Percentiles rank a stretch among this genome's conserved stretches.
These are phyloP conservation scores for Antitype chi DNA, from an alignment of 2,888 invertebrate species.

Conservation along the genomic window DNA sequence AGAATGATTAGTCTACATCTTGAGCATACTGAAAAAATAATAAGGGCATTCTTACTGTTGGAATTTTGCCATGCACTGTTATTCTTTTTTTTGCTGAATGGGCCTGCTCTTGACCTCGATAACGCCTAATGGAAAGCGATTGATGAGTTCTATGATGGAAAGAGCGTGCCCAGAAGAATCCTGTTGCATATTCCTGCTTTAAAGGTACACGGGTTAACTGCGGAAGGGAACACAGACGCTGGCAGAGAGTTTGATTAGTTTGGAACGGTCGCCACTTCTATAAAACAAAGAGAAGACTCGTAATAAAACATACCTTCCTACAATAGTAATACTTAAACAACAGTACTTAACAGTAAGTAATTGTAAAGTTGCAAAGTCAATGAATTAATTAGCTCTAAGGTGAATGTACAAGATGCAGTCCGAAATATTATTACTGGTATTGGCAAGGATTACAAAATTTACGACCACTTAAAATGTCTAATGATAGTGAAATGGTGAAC, in stretches of 20 bases:
- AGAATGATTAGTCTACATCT: too few relatives aligned
- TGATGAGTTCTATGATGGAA: too few relatives aligned
- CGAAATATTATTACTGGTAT: slow-evolving; percentile 16
- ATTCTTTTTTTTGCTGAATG: too few relatives aligned
- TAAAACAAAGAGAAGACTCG: background rate
- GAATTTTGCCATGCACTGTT: background rate
- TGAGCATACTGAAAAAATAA: background rate
- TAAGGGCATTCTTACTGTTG: background rate
- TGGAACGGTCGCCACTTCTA: too few relatives aligned
- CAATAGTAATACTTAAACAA: background rate
- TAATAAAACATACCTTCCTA: slow-evolving; percentile 8
- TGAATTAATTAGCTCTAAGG: slow-evolving; percentile 23
- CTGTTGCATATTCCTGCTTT: too few relatives aligned
- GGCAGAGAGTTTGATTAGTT: too few relatives aligned
- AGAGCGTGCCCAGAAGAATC: too few relatives aligned
- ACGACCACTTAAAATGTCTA: slow-evolving; percentile 55
- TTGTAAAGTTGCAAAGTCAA: background rate
- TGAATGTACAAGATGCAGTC: slow-evolving; percentile 32
- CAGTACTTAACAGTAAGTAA: background rate
- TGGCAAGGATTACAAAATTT: slow-evolving; percentile 51
- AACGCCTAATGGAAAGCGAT: too few relatives aligned
- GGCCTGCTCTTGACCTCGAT: too few relatives aligned
- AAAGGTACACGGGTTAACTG: too few relatives aligned
- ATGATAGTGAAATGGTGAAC: slow-evolving; percentile 54
- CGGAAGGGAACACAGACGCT: too few relatives aligned